Percentiles rank a stretch among this genome's conserved stretches.
Evolutionary conservation across 2,113 vertebrate genomes (phyloP).

Genomic region (Sialia sialis): DNA sequence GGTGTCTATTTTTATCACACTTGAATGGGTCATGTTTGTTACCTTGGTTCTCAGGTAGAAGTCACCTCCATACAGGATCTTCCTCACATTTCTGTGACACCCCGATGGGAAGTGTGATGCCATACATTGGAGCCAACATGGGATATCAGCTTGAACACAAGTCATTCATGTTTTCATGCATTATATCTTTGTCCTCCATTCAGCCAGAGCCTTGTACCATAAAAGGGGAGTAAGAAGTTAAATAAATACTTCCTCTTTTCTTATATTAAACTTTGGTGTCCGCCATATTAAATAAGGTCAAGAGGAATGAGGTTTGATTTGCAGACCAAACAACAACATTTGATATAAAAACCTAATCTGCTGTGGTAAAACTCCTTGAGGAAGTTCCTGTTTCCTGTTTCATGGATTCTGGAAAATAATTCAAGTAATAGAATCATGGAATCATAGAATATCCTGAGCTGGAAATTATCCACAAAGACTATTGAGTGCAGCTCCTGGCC

Average conservation of each 20-base stretch:
- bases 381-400: background rate
- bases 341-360: background rate
- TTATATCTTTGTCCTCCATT: background rate
- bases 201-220: background rate
- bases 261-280: background rate
- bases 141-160: background rate
- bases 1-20: background rate
- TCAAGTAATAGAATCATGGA: background rate
- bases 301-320: background rate
- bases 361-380: background rate
- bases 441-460: background rate
- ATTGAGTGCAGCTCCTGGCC: background rate
- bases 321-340: background rate
- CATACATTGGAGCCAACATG: background rate
- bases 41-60: background rate
- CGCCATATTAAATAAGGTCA: background rate
- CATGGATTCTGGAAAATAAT: background rate
- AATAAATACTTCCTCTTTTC: background rate
- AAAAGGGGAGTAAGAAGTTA: background rate
- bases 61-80: rapidly evolving
- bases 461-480: background rate
- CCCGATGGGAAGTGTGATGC: background rate
- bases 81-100: background rate
- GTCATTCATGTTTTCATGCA: background rate
- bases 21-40: background rate